These are phyloP conservation scores for Orchesella flavescens DNA, from an alignment of 2,888 invertebrate genomes.

Conservation along the genomic window DNA sequence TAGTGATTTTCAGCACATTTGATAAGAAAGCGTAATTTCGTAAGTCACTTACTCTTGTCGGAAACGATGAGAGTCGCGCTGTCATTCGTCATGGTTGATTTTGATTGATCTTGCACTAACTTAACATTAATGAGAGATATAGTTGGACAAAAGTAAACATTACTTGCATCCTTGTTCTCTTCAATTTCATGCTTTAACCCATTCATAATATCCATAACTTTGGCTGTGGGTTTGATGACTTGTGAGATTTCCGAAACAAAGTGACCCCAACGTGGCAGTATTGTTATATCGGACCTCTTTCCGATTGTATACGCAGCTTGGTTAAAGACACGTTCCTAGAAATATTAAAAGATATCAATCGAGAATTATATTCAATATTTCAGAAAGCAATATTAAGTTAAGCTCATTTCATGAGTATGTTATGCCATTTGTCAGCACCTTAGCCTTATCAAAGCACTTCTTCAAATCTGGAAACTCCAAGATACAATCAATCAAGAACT, in stretches of 20 bases:
- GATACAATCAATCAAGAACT: slow-evolving; percentile 67
- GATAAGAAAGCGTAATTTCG: not conserved
- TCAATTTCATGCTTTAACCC: slow-evolving; percentile 33
- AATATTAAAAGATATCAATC: too few species aligned
- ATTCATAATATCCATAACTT: slow-evolving; percentile 32
- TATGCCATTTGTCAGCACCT: slow-evolving; percentile 54
- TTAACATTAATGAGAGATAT: slow-evolving; percentile 58
- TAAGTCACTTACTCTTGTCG: slow-evolving; percentile 34
- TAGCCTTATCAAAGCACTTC: slow-evolving; percentile 68
- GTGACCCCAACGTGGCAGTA: slow-evolving; percentile 63
- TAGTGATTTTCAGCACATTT: too few species aligned
- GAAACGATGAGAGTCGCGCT: too few species aligned
- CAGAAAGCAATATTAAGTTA: too few species aligned
- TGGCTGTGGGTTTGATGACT: slow-evolving; percentile 18
- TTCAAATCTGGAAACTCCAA: slow-evolving; percentile 69
- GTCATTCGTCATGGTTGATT: too few species aligned
- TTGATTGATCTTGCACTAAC: slow-evolving; percentile 69
- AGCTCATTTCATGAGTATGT: too few species aligned
- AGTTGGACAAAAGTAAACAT: slow-evolving; percentile 63
- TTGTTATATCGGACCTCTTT: slow-evolving; percentile 44
- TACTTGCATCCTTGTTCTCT: slow-evolving; percentile 20
- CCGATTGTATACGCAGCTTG: slow-evolving; percentile 69
- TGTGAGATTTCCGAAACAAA: slow-evolving; percentile 38
- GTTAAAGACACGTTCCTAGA: slow-evolving; percentile 65
- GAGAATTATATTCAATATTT: too few species aligned